Percentiles rank a stretch among this genome's conserved stretches.
These are phyloP conservation scores for Melinaea marsaeus DNA, from an alignment of 2,888 invertebrate species.

Conservation along the genomic window DNA sequence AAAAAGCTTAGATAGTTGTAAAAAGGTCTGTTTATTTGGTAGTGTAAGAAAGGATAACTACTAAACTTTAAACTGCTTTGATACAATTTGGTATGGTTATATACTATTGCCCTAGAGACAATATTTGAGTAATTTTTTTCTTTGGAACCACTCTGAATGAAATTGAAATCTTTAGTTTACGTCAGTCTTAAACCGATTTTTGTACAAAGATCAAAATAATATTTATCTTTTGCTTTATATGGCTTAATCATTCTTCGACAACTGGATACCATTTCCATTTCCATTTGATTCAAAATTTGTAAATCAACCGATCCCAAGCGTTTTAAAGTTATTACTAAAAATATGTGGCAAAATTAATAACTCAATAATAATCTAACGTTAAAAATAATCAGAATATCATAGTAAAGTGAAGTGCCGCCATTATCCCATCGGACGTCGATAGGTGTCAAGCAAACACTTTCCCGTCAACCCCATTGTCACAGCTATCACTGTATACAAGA, in stretches of 20 bases:
- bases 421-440: slow-evolving; percentile 63
- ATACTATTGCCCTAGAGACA: no score
- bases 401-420: slow-evolving; percentile 48
- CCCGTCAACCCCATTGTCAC: slow-evolving; percentile 25
- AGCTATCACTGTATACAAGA: no score
- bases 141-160: slow-evolving; percentile 50
- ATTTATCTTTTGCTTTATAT: slow-evolving; percentile 47
- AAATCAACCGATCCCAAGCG: slow-evolving; percentile 47
- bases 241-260: slow-evolving; percentile 47
- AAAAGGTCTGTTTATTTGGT: no score
- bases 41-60: no score
- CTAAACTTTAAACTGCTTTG: no score
- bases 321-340: no score
- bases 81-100: no score
- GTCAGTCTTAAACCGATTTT: slow-evolving; percentile 65
- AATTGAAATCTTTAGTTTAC: slow-evolving; percentile 69
- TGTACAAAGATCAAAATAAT: slow-evolving; percentile 62
- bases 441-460: slow-evolving; percentile 63
- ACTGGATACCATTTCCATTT: slow-evolving; percentile 37
- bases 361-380: no score
- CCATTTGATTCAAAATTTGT: slow-evolving; percentile 38
- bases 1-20: no score
- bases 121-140: no score
- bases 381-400: slow-evolving; percentile 33
- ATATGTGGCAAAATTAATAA: no score